These are phyloP conservation scores for Eclectus roratus DNA, from an alignment of 2,113 vertebrate genomes.

Conservation along the genomic window DNA sequence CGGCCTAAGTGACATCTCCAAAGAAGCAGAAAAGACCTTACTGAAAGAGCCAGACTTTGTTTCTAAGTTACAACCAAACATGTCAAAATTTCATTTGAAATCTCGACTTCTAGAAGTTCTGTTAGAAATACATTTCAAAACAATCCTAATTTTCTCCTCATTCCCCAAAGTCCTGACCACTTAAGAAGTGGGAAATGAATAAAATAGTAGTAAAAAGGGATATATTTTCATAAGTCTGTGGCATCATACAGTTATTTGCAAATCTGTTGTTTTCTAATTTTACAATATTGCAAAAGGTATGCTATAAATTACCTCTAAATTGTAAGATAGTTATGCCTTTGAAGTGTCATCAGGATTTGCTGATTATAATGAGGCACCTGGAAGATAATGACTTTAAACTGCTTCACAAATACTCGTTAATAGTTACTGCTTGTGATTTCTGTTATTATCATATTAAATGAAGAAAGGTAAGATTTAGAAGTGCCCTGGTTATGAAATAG, in stretches of 20 bases:
- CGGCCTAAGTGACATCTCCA: not conserved
- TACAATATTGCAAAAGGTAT: not conserved
- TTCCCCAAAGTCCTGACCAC: too few relatives aligned
- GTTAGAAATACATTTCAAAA: not conserved
- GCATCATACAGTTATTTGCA: not conserved
- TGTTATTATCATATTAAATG: not conserved
- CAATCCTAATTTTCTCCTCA: not conserved
- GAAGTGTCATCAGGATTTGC: conserved; percentile 29
- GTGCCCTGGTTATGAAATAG: not conserved
- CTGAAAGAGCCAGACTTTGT: not conserved
- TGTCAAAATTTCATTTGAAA: not conserved
- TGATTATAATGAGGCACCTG: not conserved
- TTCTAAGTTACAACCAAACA: not conserved
- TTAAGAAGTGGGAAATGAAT: not conserved
- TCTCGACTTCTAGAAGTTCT: not conserved
- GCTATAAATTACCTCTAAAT: not conserved
- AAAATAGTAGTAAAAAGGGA: not conserved
- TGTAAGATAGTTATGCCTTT: not conserved
- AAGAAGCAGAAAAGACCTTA: not conserved
- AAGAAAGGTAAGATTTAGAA: not conserved
- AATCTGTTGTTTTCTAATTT: not conserved
- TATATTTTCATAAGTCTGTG: not conserved
- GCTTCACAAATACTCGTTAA: conserved; percentile 6
- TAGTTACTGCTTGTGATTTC: not conserved
- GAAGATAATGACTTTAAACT: conserved; percentile 24